Percentiles rank a stretch among this genome's conserved stretches.
Evolutionary conservation across 2,888 invertebrate species (phyloP).

Genomic region (Theodoxus fluviatilis): DNA sequence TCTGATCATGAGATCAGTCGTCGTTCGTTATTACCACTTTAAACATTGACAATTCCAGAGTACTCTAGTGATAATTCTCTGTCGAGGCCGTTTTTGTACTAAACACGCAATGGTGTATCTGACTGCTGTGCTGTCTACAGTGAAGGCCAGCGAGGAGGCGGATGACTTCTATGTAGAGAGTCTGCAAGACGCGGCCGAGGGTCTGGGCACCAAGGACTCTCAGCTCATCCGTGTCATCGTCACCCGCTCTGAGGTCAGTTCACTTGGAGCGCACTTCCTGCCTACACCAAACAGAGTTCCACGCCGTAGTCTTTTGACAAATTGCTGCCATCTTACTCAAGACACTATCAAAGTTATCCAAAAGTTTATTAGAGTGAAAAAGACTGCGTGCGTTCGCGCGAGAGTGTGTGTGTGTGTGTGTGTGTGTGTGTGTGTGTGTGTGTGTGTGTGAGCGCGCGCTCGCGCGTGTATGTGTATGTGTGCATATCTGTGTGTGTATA

Average conservation of each 20-base stretch:
- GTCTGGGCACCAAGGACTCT: conserved; percentile 58
- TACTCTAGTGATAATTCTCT: too few species aligned
- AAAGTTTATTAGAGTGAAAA: neutral
- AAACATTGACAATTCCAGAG: too few species aligned
- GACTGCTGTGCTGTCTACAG: too few species aligned
- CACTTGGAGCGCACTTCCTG: too few species aligned
- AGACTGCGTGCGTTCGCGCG: neutral
- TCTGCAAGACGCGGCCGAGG: conserved; percentile 56
- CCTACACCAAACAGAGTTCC: too few species aligned
- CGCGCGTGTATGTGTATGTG: neutral
- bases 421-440: conserved; percentile 17
- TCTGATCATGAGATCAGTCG: too few species aligned
- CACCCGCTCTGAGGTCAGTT: conserved; percentile 60
- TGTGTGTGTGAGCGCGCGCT: neutral
- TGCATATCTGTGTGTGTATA: neutral
- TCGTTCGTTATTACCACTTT: too few species aligned
- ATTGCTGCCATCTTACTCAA: too few species aligned
- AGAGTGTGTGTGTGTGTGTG: conserved; percentile 15
- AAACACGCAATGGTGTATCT: too few species aligned
- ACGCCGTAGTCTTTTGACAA: neutral
- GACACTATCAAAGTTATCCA: neutral
- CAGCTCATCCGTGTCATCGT: conserved; percentile 58
- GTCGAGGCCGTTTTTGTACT: too few species aligned
- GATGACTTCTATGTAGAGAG: conserved; percentile 60
- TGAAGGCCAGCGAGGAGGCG: too few species aligned